These are phyloP conservation scores for Ennomos erosarius DNA, from an alignment of 2,888 invertebrate genomes.

Conservation along the genomic window DNA sequence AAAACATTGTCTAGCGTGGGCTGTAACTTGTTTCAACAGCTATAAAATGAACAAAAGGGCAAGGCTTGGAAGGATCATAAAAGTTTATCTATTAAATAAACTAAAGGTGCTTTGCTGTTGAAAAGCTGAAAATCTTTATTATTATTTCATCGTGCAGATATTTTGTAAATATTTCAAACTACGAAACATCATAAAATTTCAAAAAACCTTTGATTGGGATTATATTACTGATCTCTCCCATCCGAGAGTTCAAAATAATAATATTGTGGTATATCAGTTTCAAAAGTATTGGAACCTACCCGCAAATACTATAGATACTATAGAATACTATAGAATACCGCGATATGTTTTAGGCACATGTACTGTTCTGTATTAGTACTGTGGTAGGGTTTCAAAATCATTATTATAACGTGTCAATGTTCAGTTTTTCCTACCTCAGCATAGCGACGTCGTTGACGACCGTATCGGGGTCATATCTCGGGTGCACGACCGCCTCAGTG, in stretches of 20 bases:
- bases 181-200: no score
- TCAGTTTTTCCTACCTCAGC: constrained; percentile 81
- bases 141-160: constrained; percentile 6
- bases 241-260: no score
- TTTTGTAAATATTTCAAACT: not conserved
- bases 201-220: no score
- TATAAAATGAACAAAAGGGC: constrained; percentile 18
- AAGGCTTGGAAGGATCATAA: constrained; percentile 9
- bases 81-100: constrained; percentile 21
- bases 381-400: no score
- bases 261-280: no score
- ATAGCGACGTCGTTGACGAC: constrained; percentile 97
- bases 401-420: no score
- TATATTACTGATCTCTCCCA: no score
- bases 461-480: constrained; percentile 93
- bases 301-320: no score
- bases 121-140: constrained; percentile 6
- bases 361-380: no score
- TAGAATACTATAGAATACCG: no score
- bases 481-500: constrained; percentile 91
- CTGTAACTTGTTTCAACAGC: constrained; percentile 18
- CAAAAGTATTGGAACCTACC: no score
- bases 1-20: not conserved
- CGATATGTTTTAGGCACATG: no score
- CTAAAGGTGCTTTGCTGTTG: constrained; percentile 4